A percentile compares a stretch with the other conserved stretches of the same genome.
Evolutionary conservation across 2,888 invertebrate species (phyloP).

Genomic region (Plutella xylostella): DNA sequence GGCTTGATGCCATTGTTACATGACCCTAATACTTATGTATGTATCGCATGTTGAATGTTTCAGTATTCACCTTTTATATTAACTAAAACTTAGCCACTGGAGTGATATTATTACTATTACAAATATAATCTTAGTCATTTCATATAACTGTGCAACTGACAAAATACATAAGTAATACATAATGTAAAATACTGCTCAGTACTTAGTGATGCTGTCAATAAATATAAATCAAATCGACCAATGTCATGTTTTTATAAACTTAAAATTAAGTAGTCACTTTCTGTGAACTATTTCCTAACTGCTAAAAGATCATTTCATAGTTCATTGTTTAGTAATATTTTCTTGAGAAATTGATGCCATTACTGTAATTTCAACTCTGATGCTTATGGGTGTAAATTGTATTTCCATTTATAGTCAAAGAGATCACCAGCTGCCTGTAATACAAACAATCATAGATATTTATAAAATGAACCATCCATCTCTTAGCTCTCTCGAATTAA

Average conservation of each 20-base stretch:
- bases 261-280: background rate
- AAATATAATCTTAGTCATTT: background rate
- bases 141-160: background rate
- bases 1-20: constrained; percentile 24
- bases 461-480: constrained; percentile 15
- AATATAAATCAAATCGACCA: background rate
- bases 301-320: background rate
- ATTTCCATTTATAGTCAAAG: constrained; percentile 50
- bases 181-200: background rate
- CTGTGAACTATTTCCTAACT: background rate
- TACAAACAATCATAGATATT: constrained; percentile 50
- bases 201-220: background rate
- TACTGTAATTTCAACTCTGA: constrained; percentile 41
- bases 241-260: background rate
- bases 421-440: constrained; percentile 69
- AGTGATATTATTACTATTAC: background rate
- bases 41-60: background rate
- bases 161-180: background rate
- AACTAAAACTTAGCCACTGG: background rate
- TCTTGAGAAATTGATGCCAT: constrained; percentile 39
- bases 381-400: constrained; percentile 41
- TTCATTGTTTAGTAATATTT: background rate
- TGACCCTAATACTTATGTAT: constrained; percentile 6
- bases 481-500: constrained; percentile 7
- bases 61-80: background rate